Evolutionary conservation across 2,797 vertebrate species (phyloP), one percentile per base, ranked within the genome.

Genomic region (Acanthurus leucopareius): DNA sequence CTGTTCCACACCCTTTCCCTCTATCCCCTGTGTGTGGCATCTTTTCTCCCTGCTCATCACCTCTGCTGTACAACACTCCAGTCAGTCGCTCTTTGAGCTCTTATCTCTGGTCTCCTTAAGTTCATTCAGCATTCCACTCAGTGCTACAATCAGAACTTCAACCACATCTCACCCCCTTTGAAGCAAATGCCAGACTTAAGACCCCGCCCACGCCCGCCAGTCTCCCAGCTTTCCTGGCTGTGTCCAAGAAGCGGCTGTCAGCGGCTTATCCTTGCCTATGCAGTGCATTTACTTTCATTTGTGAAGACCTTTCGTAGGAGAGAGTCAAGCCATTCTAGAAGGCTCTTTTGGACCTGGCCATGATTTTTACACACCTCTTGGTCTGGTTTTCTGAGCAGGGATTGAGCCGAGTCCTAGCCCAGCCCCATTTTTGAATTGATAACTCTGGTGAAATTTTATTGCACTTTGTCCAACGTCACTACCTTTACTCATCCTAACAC

Each of bases 11-110:
- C 19, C 22, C 2, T 16, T 17, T 5, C 10, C 25, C 7, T 38
- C 19, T 38, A 19, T 58, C 70, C 69, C 91, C 90, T 91, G 81
- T 83, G 69, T 92, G 94, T 91, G 93, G 90, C 90, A 91, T 92
- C 92, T 92, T 87, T 48, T 63, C 64, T 60, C 64, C 42, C 40
- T 16, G 49, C 82, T 75, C 75, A 48, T 85, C 80, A 51, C 69
- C 77, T 84, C 82, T 72, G 80, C 85, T 88, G 87, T 93, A 95
- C 93, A 94, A 95, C 93, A 94, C 93, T 95, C 87, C 84, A 86
- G 62, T 87, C 83, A 83, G 77, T 85, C n/a, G 84, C 86, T 84
- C 85, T 72, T 72, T 85, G 86, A 87, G 86, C 82, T 74, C 69
- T 71, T 72, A 80, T 87, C 76, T 87, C 79, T 64, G 80, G 84